Base-by-base conservation (phyloP, 2,888 invertebrate species). In the Toxonevra muliebris region DNA sequence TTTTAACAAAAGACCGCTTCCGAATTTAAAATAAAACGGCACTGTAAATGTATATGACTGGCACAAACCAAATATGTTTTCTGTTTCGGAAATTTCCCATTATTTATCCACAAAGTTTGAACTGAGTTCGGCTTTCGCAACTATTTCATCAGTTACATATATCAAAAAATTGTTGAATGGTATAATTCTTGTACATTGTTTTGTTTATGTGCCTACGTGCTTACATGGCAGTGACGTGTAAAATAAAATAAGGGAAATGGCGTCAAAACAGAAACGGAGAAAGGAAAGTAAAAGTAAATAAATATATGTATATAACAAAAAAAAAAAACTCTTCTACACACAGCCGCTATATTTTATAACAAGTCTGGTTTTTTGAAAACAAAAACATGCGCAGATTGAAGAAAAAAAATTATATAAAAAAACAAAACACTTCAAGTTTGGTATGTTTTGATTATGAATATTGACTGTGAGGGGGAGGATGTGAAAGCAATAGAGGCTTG, bases 281-380 rank as follows among this genome's bases (percentile, higher is more conserved):
- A 41, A 65, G n/a, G 7, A 48, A 19, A 48, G 43, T 17, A 41
- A 64, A 42, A 41, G 40, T 52, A 41, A 30, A 40, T 13, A 54
- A 10, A 48, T 60, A 70, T 17, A 54, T 41, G 50, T 71, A 67
- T 73, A 69, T 68, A 70, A 69, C 68, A 69, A 68, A 65, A 61
- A 71, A 69, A 69, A 69, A 68, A 76, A 73, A 54, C 65, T 59
- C 15, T 52, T 65, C 61, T 52, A n/a, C n/a, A n/a, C n/a, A n/a
- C n/a, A n/a, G n/a, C n/a, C n/a, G 30, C 30, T 30, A 30, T 4
- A 30, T 30, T 30, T 30, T 30, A 30, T 30, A 30, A 52, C 61
- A 50, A 61, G 52, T 61, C 48, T 48, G 48, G 48, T 48, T 48
- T 7, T 48, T 48, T 13, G 30, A 4, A 53, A 53, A 17, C 53